phyloP scores from a whole-genome alignment of 2,113 vertebrate genomes.

The Trogon surrucura region DNA sequence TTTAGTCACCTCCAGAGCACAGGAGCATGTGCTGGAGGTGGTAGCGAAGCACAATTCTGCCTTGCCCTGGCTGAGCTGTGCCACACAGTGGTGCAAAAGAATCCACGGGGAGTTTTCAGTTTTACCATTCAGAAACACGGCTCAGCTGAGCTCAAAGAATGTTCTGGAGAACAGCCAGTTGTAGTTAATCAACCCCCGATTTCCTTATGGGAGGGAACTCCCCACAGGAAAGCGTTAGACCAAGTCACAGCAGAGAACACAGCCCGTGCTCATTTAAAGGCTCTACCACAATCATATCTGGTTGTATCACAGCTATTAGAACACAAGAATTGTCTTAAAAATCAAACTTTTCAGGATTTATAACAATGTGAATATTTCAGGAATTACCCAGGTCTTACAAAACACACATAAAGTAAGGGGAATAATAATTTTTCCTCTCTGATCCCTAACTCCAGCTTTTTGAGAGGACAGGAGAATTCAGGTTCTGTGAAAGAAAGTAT shows the following conservation, averaged over 20 bases:
- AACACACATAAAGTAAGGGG: neutral
- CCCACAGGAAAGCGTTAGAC: neutral
- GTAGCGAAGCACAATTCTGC: neutral
- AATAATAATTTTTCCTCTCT: neutral
- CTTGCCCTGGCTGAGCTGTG: neutral
- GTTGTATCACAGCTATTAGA: neutral
- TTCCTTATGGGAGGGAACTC: neutral
- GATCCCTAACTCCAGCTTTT: neutral
- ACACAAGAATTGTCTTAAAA: neutral
- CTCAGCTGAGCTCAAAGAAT: neutral
- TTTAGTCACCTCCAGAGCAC: neutral
- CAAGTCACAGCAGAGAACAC: neutral
- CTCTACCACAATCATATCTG: neutral
- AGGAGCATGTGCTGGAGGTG: accelerated
- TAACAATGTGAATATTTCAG: neutral
- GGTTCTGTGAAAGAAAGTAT: neutral
- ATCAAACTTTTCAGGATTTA: neutral
- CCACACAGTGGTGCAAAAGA: neutral
- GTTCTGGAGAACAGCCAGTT: neutral
- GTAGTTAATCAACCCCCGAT: neutral
- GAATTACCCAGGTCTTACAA: neutral
- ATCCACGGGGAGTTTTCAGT: neutral
- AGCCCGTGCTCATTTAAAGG: neutral
- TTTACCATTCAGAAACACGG: neutral
- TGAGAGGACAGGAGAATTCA: neutral